A percentile compares a stretch with the other conserved stretches of the same genome.
Evolutionary conservation across 2,888 invertebrate species (phyloP).

Genomic region (Brachyopa scutellaris): DNA sequence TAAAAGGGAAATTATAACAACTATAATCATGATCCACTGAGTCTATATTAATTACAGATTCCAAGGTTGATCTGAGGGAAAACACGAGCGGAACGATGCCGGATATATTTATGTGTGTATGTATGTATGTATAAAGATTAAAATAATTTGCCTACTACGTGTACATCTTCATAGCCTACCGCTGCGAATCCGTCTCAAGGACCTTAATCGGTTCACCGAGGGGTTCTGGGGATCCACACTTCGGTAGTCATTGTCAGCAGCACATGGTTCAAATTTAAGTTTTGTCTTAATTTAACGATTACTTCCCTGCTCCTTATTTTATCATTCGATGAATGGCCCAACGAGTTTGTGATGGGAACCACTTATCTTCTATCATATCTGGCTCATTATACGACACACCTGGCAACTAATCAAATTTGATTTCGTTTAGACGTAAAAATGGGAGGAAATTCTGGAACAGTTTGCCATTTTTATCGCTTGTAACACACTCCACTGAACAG

Average conservation of each 20-base stretch:
- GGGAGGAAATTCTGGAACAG: neutral
- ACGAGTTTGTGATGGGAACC: neutral
- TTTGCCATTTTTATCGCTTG: neutral
- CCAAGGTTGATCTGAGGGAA: too few species aligned
- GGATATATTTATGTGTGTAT: too few species aligned
- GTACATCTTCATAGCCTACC: too few species aligned
- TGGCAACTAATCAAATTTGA: slow-evolving; percentile 30
- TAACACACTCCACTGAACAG: neutral
- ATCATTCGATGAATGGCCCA: slow-evolving; percentile 5
- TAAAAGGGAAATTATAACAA: slow-evolving; percentile 27
- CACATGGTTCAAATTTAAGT: neutral
- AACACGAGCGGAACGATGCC: neutral
- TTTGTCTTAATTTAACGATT: slow-evolving; percentile 19
- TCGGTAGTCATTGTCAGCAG: neutral
- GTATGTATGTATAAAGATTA: too few species aligned
- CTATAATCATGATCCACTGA: neutral
- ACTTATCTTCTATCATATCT: neutral
- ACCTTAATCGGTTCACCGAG: neutral
- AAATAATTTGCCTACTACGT: too few species aligned
- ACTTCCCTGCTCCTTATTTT: neutral
- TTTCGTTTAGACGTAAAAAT: slow-evolving; percentile 24
- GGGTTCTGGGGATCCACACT: neutral
- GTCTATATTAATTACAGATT: neutral
- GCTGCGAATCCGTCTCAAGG: too few species aligned
- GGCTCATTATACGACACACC: slow-evolving; percentile 12